Percentiles rank a stretch among this genome's conserved stretches.
Conservation (phyloP, 2,888 invertebrate genomes). For the Euplexia lucipara region DNA sequence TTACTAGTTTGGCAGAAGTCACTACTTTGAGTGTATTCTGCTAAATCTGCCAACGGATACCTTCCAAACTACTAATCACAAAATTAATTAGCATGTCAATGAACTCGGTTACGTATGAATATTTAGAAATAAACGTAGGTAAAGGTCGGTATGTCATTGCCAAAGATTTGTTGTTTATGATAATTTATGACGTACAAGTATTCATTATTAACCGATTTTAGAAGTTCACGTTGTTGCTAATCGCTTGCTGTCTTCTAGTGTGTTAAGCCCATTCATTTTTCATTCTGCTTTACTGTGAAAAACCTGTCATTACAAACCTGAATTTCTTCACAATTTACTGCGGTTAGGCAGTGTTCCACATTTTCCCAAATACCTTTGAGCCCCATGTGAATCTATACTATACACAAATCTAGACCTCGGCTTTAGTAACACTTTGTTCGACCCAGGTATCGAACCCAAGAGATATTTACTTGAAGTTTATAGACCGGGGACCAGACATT, state of each 20-base stretch:
- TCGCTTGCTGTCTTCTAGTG: neutral
- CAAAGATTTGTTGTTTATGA: conserved; percentile 26
- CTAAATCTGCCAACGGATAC: conserved; percentile 5
- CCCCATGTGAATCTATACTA: too few species aligned
- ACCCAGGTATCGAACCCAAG: too few species aligned
- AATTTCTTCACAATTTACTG: neutral
- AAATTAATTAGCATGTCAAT: conserved; percentile 14
- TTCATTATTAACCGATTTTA: conserved; percentile 14
- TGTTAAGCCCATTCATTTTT: neutral
- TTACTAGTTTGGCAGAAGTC: neutral
- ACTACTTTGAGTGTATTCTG: neutral
- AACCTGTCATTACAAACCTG: neutral
- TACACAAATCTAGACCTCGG: too few species aligned
- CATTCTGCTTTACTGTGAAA: neutral
- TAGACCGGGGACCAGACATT: neutral
- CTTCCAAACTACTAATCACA: conserved; percentile 13
- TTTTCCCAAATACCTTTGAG: too few species aligned
- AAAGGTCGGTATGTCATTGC: conserved; percentile 41
- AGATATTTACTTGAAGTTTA: too few species aligned
- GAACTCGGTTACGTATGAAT: conserved; percentile 12
- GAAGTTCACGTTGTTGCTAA: neutral
- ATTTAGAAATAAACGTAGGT: conserved; percentile 13
- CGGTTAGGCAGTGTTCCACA: too few species aligned
- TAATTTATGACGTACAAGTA: conserved; percentile 30
- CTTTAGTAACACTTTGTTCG: too few species aligned